Base-by-base conservation (phyloP, 92 coral and sea anemone species). In the Palythoa caribaeorum region DNA sequence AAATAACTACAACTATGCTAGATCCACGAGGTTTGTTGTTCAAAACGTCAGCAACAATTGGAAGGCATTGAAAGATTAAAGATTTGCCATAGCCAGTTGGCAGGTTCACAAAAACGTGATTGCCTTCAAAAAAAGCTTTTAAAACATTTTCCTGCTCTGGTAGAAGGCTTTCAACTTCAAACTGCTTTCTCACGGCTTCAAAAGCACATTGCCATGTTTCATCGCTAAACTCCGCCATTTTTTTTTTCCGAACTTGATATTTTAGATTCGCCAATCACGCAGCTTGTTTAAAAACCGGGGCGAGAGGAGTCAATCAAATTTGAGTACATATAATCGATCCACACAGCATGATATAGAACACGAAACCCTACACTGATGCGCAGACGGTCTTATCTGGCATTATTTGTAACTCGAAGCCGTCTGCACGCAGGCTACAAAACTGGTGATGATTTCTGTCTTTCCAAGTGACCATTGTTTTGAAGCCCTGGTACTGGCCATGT, bases 1-100 rank as follows among this genome's bases (percentile, higher is more conserved):
- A 93, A 78, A 93, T 93, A 11, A 93, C 96, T 2, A 93, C 90
- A 52, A 90, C 54, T 38, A 88, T 57, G 75, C 91, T 88, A 11
- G 90, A 90, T 65, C 92, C 94, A 48, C 91, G 79, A 35, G 94
- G 92, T 87, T 73, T 94, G 60, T 70, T 44, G 59, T 89, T 68
- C 40, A 91, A 80, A 38, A 79, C 88, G 70, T 93, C 94, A 6
- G 90, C 78, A 44, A 90, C 90, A 53, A 90, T 89, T 17, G 93
- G 89, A 36, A 92, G 88, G 52, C 92, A 89, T 77, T 91, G 95
- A 65, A 93, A 90, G 60, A 14, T 53, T 14, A 53, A 53, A 9
- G 60, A 53, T 53, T 53, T 53, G 14, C 60, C 60, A 53, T 53
- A 1, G 60, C 60, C 60, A 53, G 60, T 53, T n/a, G 88, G 83